Evolutionary conservation across 2,888 invertebrate genomes (phyloP), one percentile per base, ranked within the genome.

Genomic region (Aphodius sticticus): DNA sequence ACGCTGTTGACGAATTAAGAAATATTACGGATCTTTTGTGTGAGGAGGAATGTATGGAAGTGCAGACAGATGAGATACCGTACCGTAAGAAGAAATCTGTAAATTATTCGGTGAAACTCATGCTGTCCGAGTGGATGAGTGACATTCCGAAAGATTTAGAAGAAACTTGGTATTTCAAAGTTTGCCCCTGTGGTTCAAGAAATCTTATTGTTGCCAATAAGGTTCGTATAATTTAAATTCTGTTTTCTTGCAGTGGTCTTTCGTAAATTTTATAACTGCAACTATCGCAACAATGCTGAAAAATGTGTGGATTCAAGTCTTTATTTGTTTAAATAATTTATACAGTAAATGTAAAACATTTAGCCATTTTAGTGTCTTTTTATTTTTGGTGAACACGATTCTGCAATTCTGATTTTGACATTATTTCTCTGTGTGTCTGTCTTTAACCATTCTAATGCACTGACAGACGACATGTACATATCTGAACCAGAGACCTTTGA

Each of bases 91-190:
- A 83, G 71, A 84, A 85, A 80, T 84, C 83, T 77, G 83, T 85
- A 78, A 82, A 83, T 71, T 89, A 87, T 82, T 85, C 85, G 53
- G 89, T 92, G 87, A 91, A 93, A 83, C 89, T 98, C 6, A 98
- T 98, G 96, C 87, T 95, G 80, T 98, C 98, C 0, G 99, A 99
- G 89, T 99, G 98, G 98, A 90, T 99, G 87, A 90, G 95, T 0
- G 96, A 98, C 83, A 92, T 95, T 79, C 99, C 99, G 0, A 90
- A 91, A 36, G 94, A 96, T 87, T 92, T 96, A 77, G 87, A 90
- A 80, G 90, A 92, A 6, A 92, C 94, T 76, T 97, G 96, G 96
- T 88, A 92, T 26, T 90, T 95, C 77, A 92, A 94, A 76, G 93
- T 96, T 0, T 97, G 96, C 87, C 99, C 99, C 0, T 92, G 93